Evolutionary conservation across 2,888 invertebrate genomes (phyloP).

Genomic region (Tridacna crocea): DNA sequence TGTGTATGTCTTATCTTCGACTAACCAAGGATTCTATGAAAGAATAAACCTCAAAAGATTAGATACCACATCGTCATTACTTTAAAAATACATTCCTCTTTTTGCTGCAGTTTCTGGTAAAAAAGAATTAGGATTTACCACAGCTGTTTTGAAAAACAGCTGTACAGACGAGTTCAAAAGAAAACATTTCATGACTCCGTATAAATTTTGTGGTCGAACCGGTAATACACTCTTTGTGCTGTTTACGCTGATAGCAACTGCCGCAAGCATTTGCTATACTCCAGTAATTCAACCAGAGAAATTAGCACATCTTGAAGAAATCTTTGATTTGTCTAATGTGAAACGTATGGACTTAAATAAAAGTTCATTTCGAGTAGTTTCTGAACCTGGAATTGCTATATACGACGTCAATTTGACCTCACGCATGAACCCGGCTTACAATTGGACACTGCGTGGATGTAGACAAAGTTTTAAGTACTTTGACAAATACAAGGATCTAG

Average conservation of each 20-base stretch:
- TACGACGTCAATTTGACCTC: background rate
- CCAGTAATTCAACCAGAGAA: background rate
- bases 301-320: background rate
- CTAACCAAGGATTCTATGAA: too few species aligned
- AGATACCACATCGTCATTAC: too few species aligned
- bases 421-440: background rate
- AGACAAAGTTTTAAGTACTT: background rate
- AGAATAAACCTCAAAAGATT: too few species aligned
- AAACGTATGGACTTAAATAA: background rate
- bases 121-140: too few species aligned
- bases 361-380: background rate
- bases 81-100: too few species aligned
- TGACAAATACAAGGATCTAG: background rate
- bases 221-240: background rate
- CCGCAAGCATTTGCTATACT: background rate
- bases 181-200: background rate
- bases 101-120: too few species aligned
- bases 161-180: background rate
- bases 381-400: background rate
- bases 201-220: background rate
- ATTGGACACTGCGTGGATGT: conserved; percentile 7
- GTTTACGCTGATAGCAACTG: background rate
- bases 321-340: background rate
- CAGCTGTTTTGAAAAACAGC: background rate
- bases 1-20: too few species aligned